Evolutionary conservation across 1,140 invertebrate species (phyloP).

Genomic region (Heliconius melpomene): DNA sequence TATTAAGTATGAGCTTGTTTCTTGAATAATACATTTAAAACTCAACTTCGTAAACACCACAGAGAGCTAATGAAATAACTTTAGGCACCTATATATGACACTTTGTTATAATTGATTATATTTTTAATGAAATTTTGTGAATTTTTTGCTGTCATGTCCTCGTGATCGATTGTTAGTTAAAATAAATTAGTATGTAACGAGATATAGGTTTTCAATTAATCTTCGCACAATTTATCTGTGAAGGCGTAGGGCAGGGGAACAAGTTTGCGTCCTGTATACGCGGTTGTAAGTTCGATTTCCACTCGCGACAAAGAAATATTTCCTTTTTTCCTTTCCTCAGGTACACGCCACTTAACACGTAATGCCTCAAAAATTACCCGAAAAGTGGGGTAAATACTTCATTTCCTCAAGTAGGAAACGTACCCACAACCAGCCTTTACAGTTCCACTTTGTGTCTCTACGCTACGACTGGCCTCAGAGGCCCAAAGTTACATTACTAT

Average conservation of each 20-base stretch:
- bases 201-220: not conserved
- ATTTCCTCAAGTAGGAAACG: too few relatives aligned
- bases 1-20: not conserved
- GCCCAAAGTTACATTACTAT: too few relatives aligned
- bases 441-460: too few relatives aligned
- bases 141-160: conserved; percentile 1
- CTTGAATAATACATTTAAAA: not conserved
- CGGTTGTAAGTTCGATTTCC: too few relatives aligned
- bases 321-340: too few relatives aligned
- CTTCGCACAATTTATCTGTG: not conserved
- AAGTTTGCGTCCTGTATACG: too few relatives aligned
- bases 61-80: not conserved
- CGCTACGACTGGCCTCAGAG: too few relatives aligned
- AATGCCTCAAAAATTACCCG: too few relatives aligned
- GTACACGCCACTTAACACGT: too few relatives aligned
- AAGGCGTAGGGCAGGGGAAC: not conserved
- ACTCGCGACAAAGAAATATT: too few relatives aligned
- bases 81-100: not conserved
- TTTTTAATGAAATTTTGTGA: not conserved
- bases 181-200: not conserved
- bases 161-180: not conserved
- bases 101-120: not conserved
- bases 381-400: too few relatives aligned
- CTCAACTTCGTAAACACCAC: not conserved
- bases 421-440: too few relatives aligned